Evolutionary conservation across 1,140 invertebrate genomes (phyloP).

Genomic region (Apis cerana): DNA sequence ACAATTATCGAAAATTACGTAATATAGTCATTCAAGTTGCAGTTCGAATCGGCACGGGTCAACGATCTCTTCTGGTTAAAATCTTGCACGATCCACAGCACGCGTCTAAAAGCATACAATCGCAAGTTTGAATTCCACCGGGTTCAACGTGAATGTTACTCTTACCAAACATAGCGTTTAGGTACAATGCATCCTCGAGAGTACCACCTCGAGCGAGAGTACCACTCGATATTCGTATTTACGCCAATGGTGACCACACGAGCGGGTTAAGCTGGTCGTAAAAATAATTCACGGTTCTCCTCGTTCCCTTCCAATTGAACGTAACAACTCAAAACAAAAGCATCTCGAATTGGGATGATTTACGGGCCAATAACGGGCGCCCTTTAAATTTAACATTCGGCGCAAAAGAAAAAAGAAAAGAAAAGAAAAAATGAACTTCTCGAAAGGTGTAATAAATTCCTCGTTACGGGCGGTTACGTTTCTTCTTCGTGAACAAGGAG

Average conservation of each 20-base stretch:
- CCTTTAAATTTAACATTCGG: background rate
- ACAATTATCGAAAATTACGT: too few species aligned
- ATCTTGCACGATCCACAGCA: background rate
- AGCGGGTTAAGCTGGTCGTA: background rate
- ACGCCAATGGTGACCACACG: background rate
- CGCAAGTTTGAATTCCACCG: constrained; percentile 22
- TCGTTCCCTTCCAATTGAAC: background rate
- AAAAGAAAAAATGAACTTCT: too few species aligned
- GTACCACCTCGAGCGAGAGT: background rate
- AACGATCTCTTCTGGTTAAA: background rate
- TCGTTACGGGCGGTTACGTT: too few species aligned
- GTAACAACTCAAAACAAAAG: constrained; percentile 3
- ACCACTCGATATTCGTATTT: constrained; percentile 1
- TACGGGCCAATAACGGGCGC: background rate
- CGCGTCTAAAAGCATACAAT: background rate
- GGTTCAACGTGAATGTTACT: constrained; percentile 34
- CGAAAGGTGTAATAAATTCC: too few species aligned
- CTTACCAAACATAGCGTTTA: constrained; percentile 16
- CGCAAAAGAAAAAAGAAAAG: too few species aligned
- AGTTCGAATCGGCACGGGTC: background rate
- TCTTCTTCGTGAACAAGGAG: too few species aligned
- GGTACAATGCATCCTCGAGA: constrained; percentile 18
- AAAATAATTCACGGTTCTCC: background rate
- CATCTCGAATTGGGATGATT: background rate
- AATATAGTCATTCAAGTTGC: too few species aligned